Percentiles rank a stretch among this genome's conserved stretches.
Evolutionary conservation across 1,140 invertebrate genomes (phyloP).

Genomic region (Choristoneura fumiferana): DNA sequence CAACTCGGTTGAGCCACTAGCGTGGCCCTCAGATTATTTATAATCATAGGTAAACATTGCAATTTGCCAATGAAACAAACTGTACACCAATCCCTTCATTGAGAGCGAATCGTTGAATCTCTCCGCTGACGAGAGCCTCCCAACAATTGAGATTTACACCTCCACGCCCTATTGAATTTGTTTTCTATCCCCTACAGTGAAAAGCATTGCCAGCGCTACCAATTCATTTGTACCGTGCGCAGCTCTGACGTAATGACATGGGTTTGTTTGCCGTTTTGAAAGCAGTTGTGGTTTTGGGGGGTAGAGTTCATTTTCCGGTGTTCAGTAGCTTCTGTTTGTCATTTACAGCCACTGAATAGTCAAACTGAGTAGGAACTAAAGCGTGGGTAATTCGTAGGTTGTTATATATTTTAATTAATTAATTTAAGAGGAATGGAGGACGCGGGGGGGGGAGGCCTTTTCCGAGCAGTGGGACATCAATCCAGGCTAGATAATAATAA

Average conservation of each 20-base stretch:
- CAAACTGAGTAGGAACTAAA: conserved; percentile 24
- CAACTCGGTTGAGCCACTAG: too few species aligned
- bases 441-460: too few species aligned
- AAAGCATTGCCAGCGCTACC: conserved; percentile 11
- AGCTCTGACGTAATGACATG: conserved; percentile 22
- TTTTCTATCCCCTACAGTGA: conserved; percentile 29
- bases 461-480: too few species aligned
- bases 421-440: too few species aligned
- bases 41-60: too few species aligned
- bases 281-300: not conserved
- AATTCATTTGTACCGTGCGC: conserved; percentile 31
- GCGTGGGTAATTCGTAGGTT: conserved; percentile 22
- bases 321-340: not conserved
- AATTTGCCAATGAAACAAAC: too few species aligned
- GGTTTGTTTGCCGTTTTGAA: not conserved
- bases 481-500: too few species aligned
- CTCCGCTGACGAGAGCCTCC: conserved; percentile 34
- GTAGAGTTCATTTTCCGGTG: not conserved
- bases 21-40: too few species aligned
- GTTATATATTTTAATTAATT: not conserved
- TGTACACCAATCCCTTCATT: too few species aligned
- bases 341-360: conserved; percentile 12
- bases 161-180: conserved; percentile 53
- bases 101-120: too few species aligned
- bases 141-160: conserved; percentile 55